Conservation (phyloP, 2,888 invertebrate species). For the Isotomurus palustris region DNA sequence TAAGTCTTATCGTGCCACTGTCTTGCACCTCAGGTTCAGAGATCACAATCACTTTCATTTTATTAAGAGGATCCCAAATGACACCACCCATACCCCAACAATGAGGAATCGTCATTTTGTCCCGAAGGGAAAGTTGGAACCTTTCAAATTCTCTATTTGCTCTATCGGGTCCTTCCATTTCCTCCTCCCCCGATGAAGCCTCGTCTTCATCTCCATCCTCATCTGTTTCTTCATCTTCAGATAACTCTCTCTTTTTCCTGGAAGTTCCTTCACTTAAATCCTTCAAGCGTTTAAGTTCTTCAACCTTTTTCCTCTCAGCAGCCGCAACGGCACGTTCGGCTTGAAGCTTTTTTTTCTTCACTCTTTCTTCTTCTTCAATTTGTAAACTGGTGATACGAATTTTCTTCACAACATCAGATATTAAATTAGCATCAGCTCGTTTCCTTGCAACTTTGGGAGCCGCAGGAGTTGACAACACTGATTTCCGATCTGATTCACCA, state of each 20-base stretch:
- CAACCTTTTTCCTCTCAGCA: not conserved
- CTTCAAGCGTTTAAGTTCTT: not conserved
- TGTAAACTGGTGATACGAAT: no score
- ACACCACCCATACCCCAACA: slow-evolving; percentile 43
- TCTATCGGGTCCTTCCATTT: slow-evolving; percentile 11
- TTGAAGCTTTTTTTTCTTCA: not conserved
- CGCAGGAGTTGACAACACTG: no score
- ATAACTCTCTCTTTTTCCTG: not conserved
- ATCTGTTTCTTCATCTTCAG: slow-evolving; percentile 3
- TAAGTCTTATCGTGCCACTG: slow-evolving; percentile 30
- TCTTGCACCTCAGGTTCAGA: slow-evolving; percentile 36
- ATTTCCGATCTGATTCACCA: no score
- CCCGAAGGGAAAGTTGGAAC: slow-evolving; percentile 32
- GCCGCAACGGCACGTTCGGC: not conserved
- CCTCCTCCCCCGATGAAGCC: not conserved
- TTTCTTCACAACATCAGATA: slow-evolving; percentile 3
- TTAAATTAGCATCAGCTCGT: slow-evolving; percentile 9
- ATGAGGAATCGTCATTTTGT: slow-evolving; percentile 25
- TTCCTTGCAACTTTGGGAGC: not conserved
- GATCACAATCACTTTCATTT: slow-evolving; percentile 36
- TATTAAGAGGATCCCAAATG: slow-evolving; percentile 38
- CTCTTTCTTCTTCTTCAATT: not conserved
- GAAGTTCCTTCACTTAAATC: no score
- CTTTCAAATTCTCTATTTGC: slow-evolving; percentile 35
- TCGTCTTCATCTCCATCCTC: slow-evolving; percentile 7